Evolutionary conservation across 2,888 invertebrate genomes (phyloP).

Genomic region (Drosophila peninsularis): DNA sequence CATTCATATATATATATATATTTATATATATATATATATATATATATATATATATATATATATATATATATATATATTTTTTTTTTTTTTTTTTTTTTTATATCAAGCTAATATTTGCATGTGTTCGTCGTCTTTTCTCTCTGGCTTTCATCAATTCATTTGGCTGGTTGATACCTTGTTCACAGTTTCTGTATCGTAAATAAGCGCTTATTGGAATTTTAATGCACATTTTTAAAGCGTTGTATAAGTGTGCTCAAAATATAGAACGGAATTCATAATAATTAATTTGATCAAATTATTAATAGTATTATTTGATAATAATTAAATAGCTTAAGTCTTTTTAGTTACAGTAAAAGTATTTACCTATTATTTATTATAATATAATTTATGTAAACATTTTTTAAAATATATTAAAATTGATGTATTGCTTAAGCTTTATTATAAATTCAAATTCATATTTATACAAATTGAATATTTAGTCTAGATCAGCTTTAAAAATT

Average conservation of each 20-base stretch:
- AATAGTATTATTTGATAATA: no score
- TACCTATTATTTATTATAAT: no score
- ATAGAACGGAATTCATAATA: not conserved
- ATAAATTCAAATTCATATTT: not conserved
- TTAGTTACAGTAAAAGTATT: not conserved
- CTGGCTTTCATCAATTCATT: constrained; percentile 57
- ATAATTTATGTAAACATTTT: no score
- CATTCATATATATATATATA: not conserved
- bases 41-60: constrained; percentile 2
- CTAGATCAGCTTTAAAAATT: not conserved
- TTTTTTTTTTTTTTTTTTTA: no score
- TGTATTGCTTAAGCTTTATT: no score
- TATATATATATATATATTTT: constrained; percentile 1
- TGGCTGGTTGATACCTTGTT: constrained; percentile 31
- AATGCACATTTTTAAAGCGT: constrained; percentile 17
- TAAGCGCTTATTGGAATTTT: constrained; percentile 47
- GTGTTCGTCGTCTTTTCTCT: constrained; percentile 28
- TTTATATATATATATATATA: constrained; percentile 1
- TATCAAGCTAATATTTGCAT: constrained; percentile 21
- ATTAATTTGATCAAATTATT: no score
- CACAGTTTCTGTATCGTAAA: constrained; percentile 44
- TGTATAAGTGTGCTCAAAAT: no score
- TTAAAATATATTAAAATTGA: no score
- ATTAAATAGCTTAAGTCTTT: no score
- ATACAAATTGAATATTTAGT: not conserved